Conservation (phyloP, 2,113 vertebrate species). For the Indicator indicator region DNA sequence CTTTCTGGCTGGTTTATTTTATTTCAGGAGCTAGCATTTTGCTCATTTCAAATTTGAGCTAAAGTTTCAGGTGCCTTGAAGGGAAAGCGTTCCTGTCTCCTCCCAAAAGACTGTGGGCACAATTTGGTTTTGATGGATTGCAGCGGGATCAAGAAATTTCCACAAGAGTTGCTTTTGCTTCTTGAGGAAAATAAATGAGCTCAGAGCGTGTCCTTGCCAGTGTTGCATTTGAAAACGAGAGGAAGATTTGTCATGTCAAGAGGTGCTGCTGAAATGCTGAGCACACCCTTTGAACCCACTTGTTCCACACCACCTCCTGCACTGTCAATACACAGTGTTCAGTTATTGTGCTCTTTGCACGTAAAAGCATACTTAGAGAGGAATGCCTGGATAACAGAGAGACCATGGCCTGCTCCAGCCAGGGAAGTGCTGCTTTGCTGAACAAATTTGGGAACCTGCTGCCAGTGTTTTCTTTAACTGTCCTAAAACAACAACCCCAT, state of each 20-base stretch:
- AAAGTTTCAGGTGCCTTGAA: neutral
- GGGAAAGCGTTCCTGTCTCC: neutral
- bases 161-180: neutral
- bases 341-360: neutral
- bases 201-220: neutral
- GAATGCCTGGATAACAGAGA: neutral
- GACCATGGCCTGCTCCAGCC: neutral
- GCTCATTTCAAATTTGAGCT: neutral
- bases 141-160: neutral
- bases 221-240: neutral
- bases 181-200: slow-evolving; percentile 1
- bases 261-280: neutral
- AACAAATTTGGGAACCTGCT: neutral
- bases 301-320: neutral
- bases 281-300: neutral
- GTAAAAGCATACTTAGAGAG: neutral
- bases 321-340: neutral
- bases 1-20: slow-evolving; percentile 4
- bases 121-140: neutral
- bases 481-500: neutral
- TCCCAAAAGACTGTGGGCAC: neutral
- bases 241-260: slow-evolving; percentile 1
- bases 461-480: neutral
- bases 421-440: neutral
- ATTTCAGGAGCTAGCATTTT: neutral